Percentiles rank a stretch among this genome's conserved stretches.
phyloP scores from a whole-genome alignment of 2,888 invertebrate species.

The Argyresthia goedartella region DNA sequence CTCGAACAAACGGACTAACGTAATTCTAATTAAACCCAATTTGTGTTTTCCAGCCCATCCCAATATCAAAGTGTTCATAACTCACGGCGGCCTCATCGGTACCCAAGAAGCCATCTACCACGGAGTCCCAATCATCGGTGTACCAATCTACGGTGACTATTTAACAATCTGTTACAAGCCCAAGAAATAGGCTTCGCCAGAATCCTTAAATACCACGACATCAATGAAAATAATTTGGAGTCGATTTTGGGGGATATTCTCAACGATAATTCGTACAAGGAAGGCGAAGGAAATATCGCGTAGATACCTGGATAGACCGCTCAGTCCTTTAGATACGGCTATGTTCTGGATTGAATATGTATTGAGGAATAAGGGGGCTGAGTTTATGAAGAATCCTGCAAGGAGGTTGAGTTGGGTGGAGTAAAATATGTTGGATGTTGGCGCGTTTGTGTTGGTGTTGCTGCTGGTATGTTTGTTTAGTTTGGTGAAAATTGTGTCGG shows the following conservation, averaged over 20 bases:
- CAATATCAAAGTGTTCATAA: conserved; percentile 71
- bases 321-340: conserved; percentile 58
- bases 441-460: conserved; percentile 24
- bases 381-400: conserved; percentile 59
- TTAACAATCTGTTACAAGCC: conserved; percentile 52
- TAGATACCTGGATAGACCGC: conserved; percentile 66
- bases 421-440: conserved; percentile 55
- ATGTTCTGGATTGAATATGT: conserved; percentile 72
- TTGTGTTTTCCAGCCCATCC: conserved; percentile 56
- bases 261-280: conserved; percentile 33
- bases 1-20: too few species aligned
- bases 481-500: background rate
- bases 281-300: conserved; percentile 46
- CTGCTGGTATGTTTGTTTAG: background rate
- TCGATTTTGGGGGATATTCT: conserved; percentile 43
- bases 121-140: conserved; percentile 67
- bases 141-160: conserved; percentile 66
- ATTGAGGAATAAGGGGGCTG: conserved; percentile 64
- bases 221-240: conserved; percentile 45
- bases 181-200: conserved; percentile 49
- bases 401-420: conserved; percentile 47
- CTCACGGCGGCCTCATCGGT: conserved; percentile 77
- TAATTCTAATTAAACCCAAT: too few species aligned
- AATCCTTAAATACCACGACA: conserved; percentile 47
- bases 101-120: conserved; percentile 73